These are phyloP conservation scores for Centropyge bicolor DNA, from an alignment of 2,797 vertebrate species.

Conservation along the genomic window DNA sequence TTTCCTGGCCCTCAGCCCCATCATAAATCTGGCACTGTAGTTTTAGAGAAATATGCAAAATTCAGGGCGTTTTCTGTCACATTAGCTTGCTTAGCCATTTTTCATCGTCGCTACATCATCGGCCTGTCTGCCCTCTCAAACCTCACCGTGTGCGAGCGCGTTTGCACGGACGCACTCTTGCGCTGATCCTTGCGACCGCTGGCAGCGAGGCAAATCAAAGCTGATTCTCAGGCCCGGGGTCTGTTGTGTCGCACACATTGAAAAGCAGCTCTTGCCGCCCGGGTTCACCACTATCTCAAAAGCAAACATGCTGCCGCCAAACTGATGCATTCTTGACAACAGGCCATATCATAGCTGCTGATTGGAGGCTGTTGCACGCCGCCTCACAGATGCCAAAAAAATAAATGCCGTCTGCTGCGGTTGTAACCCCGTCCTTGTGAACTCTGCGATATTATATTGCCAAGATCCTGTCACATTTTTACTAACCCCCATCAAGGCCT, in stretches of 20 bases:
- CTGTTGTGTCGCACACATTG: conserved; percentile 51
- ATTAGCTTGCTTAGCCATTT: conserved; percentile 32
- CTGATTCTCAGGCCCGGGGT: conserved; percentile 20
- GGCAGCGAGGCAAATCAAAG: conserved; percentile 36
- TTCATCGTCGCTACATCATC: conserved; percentile 34
- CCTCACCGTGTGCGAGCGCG: neutral
- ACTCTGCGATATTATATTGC: conserved; percentile 28
- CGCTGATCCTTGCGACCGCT: conserved; percentile 9
- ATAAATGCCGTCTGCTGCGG: conserved; percentile 56
- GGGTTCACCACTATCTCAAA: conserved; percentile 68
- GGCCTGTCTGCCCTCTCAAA: conserved; percentile 8
- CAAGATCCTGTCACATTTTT: conserved; percentile 46
- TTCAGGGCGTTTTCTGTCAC: conserved; percentile 25
- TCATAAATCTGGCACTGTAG: conserved; percentile 40
- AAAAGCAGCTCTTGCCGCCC: conserved; percentile 46
- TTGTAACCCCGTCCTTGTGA: conserved; percentile 57
- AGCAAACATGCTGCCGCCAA: conserved; percentile 61
- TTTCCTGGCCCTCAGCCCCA: conserved; percentile 34
- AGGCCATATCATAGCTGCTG: conserved; percentile 70
- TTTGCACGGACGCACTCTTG: neutral
- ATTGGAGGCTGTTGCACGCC: conserved; percentile 61
- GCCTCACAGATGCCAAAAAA: conserved; percentile 61
- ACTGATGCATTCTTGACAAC: conserved; percentile 77
- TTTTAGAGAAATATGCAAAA: conserved; percentile 37
- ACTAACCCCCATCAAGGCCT: conserved; percentile 21